phyloP scores from a whole-genome alignment of 1,140 invertebrate species.

The Orchesella cincta region DNA sequence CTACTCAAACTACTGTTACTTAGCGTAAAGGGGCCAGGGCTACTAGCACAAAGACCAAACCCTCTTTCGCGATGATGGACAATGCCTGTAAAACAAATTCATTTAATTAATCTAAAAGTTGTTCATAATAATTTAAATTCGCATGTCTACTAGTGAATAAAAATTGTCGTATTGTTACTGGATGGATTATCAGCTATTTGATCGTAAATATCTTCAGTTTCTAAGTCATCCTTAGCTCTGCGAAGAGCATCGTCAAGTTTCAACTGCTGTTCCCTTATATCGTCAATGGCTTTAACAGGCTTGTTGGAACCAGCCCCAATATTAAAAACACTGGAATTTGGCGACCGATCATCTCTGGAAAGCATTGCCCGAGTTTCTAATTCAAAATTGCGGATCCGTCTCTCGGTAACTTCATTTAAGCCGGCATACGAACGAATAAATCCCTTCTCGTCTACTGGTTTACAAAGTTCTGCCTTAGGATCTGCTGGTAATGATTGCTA shows the following conservation, averaged over 20 bases:
- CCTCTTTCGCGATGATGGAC: slow-evolving; percentile 42
- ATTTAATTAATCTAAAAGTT: slow-evolving; percentile 35
- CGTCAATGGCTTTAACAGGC: slow-evolving; percentile 36
- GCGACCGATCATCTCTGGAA: slow-evolving; percentile 59
- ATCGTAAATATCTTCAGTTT: slow-evolving; percentile 65
- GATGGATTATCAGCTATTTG: slow-evolving; percentile 60
- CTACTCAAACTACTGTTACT: slow-evolving; percentile 48
- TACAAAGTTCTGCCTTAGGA: too few relatives aligned
- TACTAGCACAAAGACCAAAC: neutral
- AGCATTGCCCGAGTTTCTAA: slow-evolving; percentile 71
- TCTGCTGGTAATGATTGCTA: too few relatives aligned
- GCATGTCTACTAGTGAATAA: neutral
- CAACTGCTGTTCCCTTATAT: slow-evolving; percentile 59
- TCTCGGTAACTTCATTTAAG: slow-evolving; percentile 59
- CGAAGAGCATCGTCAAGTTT: slow-evolving; percentile 65
- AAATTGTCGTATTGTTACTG: slow-evolving; percentile 49
- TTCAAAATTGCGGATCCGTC: slow-evolving; percentile 70
- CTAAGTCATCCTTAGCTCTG: slow-evolving; percentile 66
- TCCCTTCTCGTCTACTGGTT: slow-evolving; percentile 47
- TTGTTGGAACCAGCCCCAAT: slow-evolving; percentile 7
- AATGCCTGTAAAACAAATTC: slow-evolving; percentile 37
- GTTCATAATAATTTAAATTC: slow-evolving; percentile 16
- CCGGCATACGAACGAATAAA: slow-evolving; percentile 47
- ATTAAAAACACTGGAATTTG: slow-evolving; percentile 42
- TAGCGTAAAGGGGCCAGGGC: slow-evolving; percentile 5